phyloP scores from a whole-genome alignment of 1,140 invertebrate genomes.

The Cydia amplana region DNA sequence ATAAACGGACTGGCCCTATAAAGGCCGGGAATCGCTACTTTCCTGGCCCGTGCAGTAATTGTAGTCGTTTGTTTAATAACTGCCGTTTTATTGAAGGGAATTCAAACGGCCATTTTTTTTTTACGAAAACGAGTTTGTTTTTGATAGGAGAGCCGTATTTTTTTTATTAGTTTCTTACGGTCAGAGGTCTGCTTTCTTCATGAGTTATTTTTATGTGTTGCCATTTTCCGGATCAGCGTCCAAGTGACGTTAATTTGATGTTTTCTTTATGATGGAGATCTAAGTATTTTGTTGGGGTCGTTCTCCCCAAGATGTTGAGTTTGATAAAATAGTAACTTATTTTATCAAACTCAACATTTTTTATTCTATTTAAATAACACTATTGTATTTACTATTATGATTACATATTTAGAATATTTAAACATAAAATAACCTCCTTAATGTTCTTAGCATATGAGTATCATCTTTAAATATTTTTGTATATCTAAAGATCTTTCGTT shows the following conservation, averaged over 20 bases:
- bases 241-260: background rate
- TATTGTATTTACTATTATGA: too few species aligned
- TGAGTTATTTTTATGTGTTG: background rate
- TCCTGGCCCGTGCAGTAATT: conserved; percentile 5
- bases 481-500: too few species aligned
- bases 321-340: too few species aligned
- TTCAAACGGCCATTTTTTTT: conserved; percentile 9
- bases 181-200: background rate
- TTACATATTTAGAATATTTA: too few species aligned
- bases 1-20: conserved; percentile 24
- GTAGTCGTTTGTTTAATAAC: conserved; percentile 23
- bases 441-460: too few species aligned
- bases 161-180: conserved; percentile 14
- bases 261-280: background rate
- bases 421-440: too few species aligned
- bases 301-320: too few species aligned
- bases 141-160: conserved; percentile 2
- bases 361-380: too few species aligned
- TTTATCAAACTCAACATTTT: too few species aligned
- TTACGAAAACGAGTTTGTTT: conserved; percentile 27
- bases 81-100: conserved; percentile 24
- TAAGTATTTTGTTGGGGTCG: too few species aligned
- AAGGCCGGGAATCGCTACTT: conserved; percentile 13
- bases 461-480: too few species aligned
- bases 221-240: background rate